Conservation (phyloP, 2,888 invertebrate species). For the Cryptocephalus primarius region DNA sequence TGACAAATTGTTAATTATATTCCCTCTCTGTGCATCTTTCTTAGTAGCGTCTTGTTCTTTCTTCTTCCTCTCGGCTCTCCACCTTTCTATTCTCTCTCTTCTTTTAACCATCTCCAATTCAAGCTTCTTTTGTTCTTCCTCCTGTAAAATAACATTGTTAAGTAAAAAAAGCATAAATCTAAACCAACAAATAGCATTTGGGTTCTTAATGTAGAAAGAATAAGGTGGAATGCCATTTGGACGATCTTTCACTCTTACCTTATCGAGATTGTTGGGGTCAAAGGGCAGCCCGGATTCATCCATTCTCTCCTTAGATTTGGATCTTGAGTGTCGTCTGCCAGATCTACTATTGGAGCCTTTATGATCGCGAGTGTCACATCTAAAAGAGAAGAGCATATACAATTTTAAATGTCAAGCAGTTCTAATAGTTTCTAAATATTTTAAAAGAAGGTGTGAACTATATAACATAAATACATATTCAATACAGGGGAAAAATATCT, state of each 20-base stretch:
- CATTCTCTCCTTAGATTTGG: slow-evolving; percentile 39
- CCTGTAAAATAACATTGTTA: slow-evolving; percentile 39
- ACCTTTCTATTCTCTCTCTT: slow-evolving; percentile 88
- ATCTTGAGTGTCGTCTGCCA: slow-evolving; percentile 30
- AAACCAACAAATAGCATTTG: background rate
- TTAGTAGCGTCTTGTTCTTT: slow-evolving; percentile 72
- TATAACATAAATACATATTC: background rate
- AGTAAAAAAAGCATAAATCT: background rate
- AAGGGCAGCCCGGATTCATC: slow-evolving; percentile 51
- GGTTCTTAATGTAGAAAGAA: too few species aligned
- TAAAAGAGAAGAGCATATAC: slow-evolving; percentile 30
- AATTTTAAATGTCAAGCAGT: background rate
- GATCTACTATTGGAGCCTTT: slow-evolving; percentile 47
- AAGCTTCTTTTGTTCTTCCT: slow-evolving; percentile 79
- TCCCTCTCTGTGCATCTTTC: slow-evolving; percentile 60
- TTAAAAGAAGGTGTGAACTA: background rate
- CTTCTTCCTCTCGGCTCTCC: slow-evolving; percentile 88
- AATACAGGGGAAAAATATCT: background rate
- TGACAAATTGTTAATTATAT: slow-evolving; percentile 33
- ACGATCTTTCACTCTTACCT: slow-evolving; percentile 37
- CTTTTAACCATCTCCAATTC: slow-evolving; percentile 95
- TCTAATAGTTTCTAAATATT: background rate
- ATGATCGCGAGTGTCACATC: slow-evolving; percentile 53
- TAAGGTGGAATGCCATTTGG: too few species aligned
- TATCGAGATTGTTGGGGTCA: slow-evolving; percentile 63